Conservation (phyloP, 2,888 invertebrate genomes). For the Antheraea yamamai region DNA sequence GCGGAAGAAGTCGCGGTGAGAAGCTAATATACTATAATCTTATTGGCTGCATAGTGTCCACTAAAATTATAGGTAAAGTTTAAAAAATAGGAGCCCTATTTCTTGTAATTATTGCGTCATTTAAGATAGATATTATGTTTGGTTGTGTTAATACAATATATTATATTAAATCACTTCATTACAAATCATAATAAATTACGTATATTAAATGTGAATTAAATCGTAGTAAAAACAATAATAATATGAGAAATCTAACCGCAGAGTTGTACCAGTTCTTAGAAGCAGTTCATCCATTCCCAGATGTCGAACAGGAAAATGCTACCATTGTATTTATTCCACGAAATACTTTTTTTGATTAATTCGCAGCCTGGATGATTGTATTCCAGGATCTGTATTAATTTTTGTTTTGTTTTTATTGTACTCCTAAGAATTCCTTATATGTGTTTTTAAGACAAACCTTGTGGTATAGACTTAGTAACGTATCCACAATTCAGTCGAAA, state of each 20-base stretch:
- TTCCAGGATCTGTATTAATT: neutral
- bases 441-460: neutral
- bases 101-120: too few relatives aligned
- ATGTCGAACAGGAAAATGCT: slow-evolving; percentile 19
- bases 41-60: too few relatives aligned
- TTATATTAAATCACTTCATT: neutral
- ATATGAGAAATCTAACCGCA: slow-evolving; percentile 16
- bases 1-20: too few relatives aligned
- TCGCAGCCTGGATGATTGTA: neutral
- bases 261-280: slow-evolving; percentile 11
- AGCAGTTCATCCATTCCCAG: slow-evolving; percentile 4
- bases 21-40: too few relatives aligned
- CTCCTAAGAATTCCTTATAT: neutral
- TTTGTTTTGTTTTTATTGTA: neutral
- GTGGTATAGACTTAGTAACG: neutral
- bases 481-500: too few relatives aligned
- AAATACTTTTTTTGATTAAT: slow-evolving; percentile 12
- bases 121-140: too few relatives aligned
- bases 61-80: too few relatives aligned
- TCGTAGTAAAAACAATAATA: slow-evolving; percentile 11
- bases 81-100: too few relatives aligned
- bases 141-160: neutral
- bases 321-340: slow-evolving; percentile 13
- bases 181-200: neutral
- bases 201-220: neutral